Evolutionary conservation across 2,797 vertebrate genomes (phyloP).

Genomic region (Strix occidentalis): DNA sequence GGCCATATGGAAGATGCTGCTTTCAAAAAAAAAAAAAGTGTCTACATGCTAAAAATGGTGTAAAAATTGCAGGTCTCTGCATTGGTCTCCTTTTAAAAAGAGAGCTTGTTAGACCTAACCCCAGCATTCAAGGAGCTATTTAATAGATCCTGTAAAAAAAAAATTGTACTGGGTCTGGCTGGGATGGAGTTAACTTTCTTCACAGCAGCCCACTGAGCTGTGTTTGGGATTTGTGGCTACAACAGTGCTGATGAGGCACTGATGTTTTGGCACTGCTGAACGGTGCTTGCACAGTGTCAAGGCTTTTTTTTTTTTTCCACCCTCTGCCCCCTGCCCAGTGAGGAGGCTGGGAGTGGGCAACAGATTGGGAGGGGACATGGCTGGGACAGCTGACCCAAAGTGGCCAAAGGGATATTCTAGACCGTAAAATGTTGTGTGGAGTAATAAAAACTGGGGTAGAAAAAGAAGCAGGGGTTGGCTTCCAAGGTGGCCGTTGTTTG

Average conservation of each 20-base stretch:
- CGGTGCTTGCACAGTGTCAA: neutral
- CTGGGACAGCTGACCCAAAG: neutral
- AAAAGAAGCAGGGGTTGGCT: neutral
- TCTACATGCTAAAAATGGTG: neutral
- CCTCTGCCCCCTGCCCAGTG: neutral
- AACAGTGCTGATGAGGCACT: neutral
- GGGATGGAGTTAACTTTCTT: neutral
- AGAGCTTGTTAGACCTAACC: neutral
- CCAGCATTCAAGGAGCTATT: neutral
- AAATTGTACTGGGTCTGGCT: neutral
- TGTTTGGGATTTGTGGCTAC: neutral
- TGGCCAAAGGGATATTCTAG: neutral
- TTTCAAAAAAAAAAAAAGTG: neutral
- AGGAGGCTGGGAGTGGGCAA: neutral
- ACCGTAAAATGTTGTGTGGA: neutral
- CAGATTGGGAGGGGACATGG: neutral
- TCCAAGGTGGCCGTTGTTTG: neutral
- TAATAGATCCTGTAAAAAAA: neutral
- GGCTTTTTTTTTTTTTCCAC: neutral
- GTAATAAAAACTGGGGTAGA: neutral
- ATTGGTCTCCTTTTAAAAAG: neutral
- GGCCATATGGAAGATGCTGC: neutral
- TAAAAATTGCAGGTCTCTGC: neutral
- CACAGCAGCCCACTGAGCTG: fast-evolving
- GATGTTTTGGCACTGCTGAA: neutral